Evolutionary conservation across 2,797 vertebrate species (phyloP).

Genomic region (Phyllotis vaccarum): DNA sequence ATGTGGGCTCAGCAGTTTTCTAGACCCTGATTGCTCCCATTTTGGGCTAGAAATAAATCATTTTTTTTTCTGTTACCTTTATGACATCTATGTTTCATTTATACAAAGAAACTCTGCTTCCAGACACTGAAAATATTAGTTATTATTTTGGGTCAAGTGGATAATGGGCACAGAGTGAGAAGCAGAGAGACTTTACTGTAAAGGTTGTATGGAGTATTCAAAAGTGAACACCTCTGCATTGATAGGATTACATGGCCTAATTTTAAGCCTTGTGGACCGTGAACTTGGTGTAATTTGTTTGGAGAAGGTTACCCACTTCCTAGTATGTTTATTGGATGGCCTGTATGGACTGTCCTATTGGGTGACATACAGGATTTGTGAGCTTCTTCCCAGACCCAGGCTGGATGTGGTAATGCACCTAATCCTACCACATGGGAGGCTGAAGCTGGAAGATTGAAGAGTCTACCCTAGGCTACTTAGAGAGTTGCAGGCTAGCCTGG

Average conservation of each 20-base stretch:
- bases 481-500: not conserved
- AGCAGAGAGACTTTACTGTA: slow-evolving; percentile 13
- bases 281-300: slow-evolving; percentile 29
- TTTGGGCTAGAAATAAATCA: not conserved
- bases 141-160: slow-evolving; percentile 44
- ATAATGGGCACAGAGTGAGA: slow-evolving; percentile 7
- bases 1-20: slow-evolving; percentile 20
- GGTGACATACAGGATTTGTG: slow-evolving; percentile 11
- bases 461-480: not conserved
- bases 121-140: slow-evolving; percentile 33
- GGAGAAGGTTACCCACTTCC: not conserved
- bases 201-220: not conserved
- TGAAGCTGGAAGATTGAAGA: not conserved
- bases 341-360: not conserved
- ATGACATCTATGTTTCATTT: not conserved
- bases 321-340: not conserved
- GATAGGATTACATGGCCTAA: not conserved
- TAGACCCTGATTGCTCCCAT: not conserved
- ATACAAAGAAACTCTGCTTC: not conserved
- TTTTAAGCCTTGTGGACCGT: not conserved
- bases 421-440: not conserved
- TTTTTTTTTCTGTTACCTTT: not conserved
- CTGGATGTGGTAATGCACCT: not conserved
- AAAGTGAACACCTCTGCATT: not conserved
- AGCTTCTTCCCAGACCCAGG: not conserved